Base-by-base conservation (phyloP, 2,797 vertebrate genomes). In the Rhabdomys pumilio region DNA sequence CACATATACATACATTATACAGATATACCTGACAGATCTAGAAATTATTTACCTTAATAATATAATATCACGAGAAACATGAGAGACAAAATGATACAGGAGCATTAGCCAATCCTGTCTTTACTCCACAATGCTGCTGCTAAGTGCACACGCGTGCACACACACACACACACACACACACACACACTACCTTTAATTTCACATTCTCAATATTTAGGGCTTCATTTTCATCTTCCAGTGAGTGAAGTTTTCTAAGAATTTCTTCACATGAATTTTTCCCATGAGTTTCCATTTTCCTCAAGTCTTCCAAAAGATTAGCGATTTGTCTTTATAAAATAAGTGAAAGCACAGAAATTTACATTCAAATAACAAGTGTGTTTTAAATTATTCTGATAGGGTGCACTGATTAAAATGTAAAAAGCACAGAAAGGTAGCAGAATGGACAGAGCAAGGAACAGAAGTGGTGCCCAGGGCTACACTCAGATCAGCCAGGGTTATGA, bases 141-240 rank as follows among this genome's bases (percentile, higher is more conserved):
- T 3, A 93, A 88, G 50, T 55, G 19, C 53, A 83, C 3, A 89
- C 53, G 59, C 5, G 87, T 12, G 86, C 0, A 22, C 41, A 47
- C 34, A 11, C 19, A 53, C 44, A 29, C 34, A 55, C 12, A 34
- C 29, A 59, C 77, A 82, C 34, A 72, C 6, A 91, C 44, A 75
- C 10, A 95, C 20, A 90, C 0, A 91, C 95, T 98, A 99, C 99
- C 99, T 99, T 98, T 94, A 99, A 98, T 81, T 98, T 97, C 97
- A 98, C 96, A 98, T 99, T 99, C 98, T 99, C 98, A 94, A 98
- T 75, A 96, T 79, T 89, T 91, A 99, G 96, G 31, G 98, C 97
- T 97, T 98, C 91, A 94, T 95, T 98, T 98, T 98, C 98, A 96
- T 92, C 98, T 97, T 95, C 98, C 97, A 97, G 22, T 90, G 96